A percentile compares a stretch with the other conserved stretches of the same genome.
Evolutionary conservation across 2,797 vertebrate species (phyloP).

Genomic region (Pangasius djambal): DNA sequence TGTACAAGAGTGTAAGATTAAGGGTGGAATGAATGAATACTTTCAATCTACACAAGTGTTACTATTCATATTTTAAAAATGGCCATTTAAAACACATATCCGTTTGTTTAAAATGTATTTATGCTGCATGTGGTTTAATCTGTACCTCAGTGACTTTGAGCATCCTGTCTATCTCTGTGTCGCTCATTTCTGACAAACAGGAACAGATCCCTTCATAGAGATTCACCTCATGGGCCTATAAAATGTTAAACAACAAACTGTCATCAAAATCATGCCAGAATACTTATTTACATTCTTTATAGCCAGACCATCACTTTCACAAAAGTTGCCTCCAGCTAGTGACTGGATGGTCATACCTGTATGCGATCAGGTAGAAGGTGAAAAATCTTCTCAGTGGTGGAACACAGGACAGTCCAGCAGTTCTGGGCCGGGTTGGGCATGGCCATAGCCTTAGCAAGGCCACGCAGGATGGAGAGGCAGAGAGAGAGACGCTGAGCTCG

Average conservation of each 20-base stretch:
- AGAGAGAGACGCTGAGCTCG: slow-evolving; percentile 62
- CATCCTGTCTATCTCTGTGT: slow-evolving; percentile 81
- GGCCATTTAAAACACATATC: background rate
- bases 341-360: slow-evolving; percentile 71
- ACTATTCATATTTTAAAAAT: background rate
- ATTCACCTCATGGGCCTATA: slow-evolving; percentile 79
- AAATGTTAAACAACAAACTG: background rate
- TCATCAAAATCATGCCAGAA: background rate
- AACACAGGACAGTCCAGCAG: slow-evolving; percentile 85
- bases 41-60: background rate
- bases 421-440: slow-evolving; percentile 83
- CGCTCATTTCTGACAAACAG: slow-evolving; percentile 90
- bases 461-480: slow-evolving; percentile 77
- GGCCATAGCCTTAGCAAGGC: slow-evolving; percentile 85
- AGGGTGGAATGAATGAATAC: background rate
- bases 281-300: slow-evolving; percentile 4
- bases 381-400: slow-evolving; percentile 83
- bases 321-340: background rate
- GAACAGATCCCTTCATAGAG: slow-evolving; percentile 80
- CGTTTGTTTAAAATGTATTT: background rate
- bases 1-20: background rate
- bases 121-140: background rate
- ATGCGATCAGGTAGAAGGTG: slow-evolving; percentile 83
- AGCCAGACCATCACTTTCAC: background rate
- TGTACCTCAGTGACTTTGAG: slow-evolving; percentile 83